Base-by-base conservation (phyloP, 2,113 vertebrate species). In the Pontoporia blainvillei region DNA sequence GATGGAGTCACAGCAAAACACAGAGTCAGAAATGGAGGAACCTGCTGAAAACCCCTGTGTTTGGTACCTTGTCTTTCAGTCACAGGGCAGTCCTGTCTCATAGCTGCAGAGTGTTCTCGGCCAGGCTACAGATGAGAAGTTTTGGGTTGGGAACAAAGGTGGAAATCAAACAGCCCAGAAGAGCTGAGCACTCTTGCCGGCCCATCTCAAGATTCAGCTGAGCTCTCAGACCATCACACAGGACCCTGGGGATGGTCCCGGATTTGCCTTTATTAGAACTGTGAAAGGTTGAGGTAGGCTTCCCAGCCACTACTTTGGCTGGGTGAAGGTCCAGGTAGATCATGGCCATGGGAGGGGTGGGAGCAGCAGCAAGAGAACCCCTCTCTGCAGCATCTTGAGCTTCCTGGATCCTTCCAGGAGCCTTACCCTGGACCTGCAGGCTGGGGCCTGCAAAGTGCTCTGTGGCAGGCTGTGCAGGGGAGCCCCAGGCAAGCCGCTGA, bases 401-500 rank as follows among this genome's bases (percentile, higher is more conserved):
- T 57, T 69, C 46, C 62, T 29, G 54, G 75, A n/a, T 83, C 78
- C 61, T 82, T 85, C 76, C 88, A 76, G 54, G 34, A 88, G 59
- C 64, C 71, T 76, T 54, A 23, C 25, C 86, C n/a, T 34, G 54
- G 79, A 64, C 61, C 79, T 61, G 54, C 72, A 54, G 82, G 5
- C 67, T 67, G 11, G 2, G 61, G 41, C 84, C 57, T 73, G 82
- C 59, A 44, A 83, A 72, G n/a, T 29, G 8, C 71, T 79, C 91
- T 87, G 73, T 18, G 0, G 52, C 95, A n/a, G 79, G n/a, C 86
- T 97, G 83, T 72, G 93, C 91, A 93, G 96, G 92, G 73, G 27
- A 92, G 95, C 91, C 95, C 84, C 39, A 41, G 83, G 86, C 97
- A 79, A 62, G 86, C 57, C 6, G 2, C 96, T 64, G 86, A 95